Conservation (phyloP, 2,113 vertebrate species). For the Eptatretus burgeri region DNA sequence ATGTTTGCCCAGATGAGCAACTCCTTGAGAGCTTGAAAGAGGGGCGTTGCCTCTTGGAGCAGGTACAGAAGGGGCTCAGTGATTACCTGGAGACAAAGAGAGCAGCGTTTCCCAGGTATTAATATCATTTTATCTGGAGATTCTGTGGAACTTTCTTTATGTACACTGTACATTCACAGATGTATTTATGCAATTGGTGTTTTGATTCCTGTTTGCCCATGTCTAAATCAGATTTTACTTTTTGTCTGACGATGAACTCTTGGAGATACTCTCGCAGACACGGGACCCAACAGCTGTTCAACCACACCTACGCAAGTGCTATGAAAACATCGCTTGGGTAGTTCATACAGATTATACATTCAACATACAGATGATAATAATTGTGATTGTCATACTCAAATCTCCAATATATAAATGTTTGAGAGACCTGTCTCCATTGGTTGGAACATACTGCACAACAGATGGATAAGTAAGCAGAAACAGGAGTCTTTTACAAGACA, state of each 20-base stretch:
- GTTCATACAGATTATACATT: background rate
- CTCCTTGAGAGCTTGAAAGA: constrained; percentile 29
- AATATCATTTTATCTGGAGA: background rate
- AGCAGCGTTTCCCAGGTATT: constrained; percentile 35
- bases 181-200: too few relatives aligned
- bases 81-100: constrained; percentile 57
- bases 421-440: too few relatives aligned
- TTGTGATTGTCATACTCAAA: too few relatives aligned
- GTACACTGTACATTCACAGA: too few relatives aligned
- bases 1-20: constrained; percentile 29
- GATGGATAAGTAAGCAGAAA: too few relatives aligned
- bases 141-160: too few relatives aligned
- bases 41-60: constrained; percentile 33
- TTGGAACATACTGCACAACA: too few relatives aligned
- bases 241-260: constrained; percentile 58
- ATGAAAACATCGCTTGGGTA: constrained; percentile 52
- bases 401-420: too few relatives aligned
- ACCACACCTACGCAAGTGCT: constrained; percentile 57
- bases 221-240: constrained; percentile 42
- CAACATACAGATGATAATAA: too few relatives aligned
- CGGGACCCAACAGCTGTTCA: constrained; percentile 63
- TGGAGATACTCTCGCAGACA: constrained; percentile 61
- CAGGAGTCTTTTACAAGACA: too few relatives aligned
- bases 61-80: constrained; percentile 53
- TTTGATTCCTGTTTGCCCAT: too few relatives aligned